These are phyloP conservation scores for Lagothrix lagotricha DNA, from an alignment of 2,797 vertebrate genomes.

Conservation along the genomic window DNA sequence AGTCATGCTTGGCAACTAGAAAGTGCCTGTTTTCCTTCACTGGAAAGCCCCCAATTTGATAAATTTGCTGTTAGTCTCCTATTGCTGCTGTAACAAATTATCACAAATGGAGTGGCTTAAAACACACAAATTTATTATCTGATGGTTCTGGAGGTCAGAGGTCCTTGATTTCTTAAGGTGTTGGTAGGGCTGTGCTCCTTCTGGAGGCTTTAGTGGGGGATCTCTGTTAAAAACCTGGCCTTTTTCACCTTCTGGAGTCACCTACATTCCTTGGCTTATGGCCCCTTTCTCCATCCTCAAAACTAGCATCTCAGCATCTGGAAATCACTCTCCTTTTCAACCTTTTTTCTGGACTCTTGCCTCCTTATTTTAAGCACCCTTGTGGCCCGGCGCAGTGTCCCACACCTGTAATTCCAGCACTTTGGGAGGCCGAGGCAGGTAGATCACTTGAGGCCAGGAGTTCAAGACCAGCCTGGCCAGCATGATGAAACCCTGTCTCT, in stretches of 20 bases:
- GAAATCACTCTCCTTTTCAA: not conserved
- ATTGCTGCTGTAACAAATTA: not conserved
- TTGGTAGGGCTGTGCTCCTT: not conserved
- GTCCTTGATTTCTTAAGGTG: not conserved
- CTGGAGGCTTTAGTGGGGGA: not conserved
- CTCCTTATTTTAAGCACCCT: not conserved
- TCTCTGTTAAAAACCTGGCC: not conserved
- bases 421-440: no score
- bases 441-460: no score
- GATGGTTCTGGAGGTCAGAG: not conserved
- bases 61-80: not conserved
- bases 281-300: not conserved
- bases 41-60: not conserved
- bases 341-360: not conserved
- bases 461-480: no score
- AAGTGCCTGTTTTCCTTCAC: not conserved
- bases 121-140: not conserved
- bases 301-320: not conserved
- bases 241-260: not conserved
- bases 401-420: no score
- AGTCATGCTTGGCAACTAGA: not conserved
- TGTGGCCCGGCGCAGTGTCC: fast-evolving
- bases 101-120: not conserved
- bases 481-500: no score
- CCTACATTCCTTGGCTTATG: not conserved